Conservation (phyloP, 64 coral and sea anemone species). For the Montipora foliosa region DNA sequence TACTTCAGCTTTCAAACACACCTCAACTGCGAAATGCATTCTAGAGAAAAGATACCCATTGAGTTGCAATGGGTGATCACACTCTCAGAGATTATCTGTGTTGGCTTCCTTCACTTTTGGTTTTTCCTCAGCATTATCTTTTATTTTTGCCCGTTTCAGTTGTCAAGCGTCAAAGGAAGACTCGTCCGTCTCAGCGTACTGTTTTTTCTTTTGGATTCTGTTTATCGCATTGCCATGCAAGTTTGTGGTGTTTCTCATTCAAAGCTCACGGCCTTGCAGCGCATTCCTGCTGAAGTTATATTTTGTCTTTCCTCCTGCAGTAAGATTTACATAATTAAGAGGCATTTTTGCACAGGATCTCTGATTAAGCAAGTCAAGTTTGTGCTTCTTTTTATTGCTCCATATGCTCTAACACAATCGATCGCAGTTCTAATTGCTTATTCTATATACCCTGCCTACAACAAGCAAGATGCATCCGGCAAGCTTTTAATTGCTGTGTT, state of each 20-base stretch:
- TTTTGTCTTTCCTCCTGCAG: background rate
- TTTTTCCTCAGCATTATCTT: background rate
- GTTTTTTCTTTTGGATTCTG: background rate
- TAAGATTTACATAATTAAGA: background rate
- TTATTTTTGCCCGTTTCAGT: background rate
- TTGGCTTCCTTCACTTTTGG: background rate
- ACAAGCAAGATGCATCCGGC: background rate
- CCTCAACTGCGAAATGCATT: no score
- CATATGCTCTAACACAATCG: background rate
- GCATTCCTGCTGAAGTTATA: background rate
- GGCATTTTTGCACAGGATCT: background rate
- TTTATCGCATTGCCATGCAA: slow-evolving; percentile 6
- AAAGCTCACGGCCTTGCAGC: background rate
- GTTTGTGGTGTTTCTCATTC: slow-evolving; percentile 3
- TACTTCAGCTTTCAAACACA: background rate
- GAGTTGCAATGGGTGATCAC: slow-evolving; percentile 2
- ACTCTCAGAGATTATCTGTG: background rate
- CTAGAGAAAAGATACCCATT: no score
- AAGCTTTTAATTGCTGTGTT: slow-evolving; percentile 12
- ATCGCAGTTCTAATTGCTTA: background rate
- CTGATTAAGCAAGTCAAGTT: background rate
- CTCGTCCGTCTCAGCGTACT: background rate
- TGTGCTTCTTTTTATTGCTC: background rate
- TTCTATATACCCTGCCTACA: slow-evolving; percentile 5
- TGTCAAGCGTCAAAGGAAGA: background rate